These are phyloP conservation scores for Pelosia muscerda DNA, from an alignment of 2,888 invertebrate species.

Conservation along the genomic window DNA sequence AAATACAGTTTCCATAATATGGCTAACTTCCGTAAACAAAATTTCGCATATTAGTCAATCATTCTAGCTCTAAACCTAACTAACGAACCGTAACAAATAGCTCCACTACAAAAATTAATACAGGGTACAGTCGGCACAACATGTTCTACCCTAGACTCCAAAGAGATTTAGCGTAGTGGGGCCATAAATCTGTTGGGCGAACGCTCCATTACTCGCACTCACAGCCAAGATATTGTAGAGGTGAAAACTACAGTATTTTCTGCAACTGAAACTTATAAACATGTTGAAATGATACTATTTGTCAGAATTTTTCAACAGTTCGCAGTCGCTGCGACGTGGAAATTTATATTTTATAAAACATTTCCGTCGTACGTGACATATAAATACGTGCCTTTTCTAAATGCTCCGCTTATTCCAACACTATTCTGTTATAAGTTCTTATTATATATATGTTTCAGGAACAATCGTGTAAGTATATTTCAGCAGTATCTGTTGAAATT, in stretches of 20 bases:
- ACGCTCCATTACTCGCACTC: conserved; percentile 65
- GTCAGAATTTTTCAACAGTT: conserved; percentile 47
- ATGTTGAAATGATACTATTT: conserved; percentile 50
- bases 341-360: conserved; percentile 13
- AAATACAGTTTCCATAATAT: background rate
- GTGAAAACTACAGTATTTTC: conserved; percentile 53
- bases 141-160: conserved; percentile 48
- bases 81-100: conserved; percentile 33
- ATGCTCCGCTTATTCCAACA: background rate
- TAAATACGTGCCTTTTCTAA: conserved; percentile 2
- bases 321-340: background rate
- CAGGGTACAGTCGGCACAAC: conserved; percentile 44
- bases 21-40: background rate
- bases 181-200: conserved; percentile 64
- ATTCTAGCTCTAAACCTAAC: conserved; percentile 2
- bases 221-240: conserved; percentile 47
- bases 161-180: conserved; percentile 50
- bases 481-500: background rate
- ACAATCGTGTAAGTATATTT: background rate
- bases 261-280: conserved; percentile 49
- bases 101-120: conserved; percentile 43
- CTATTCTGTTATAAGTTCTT: background rate
- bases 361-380: conserved; percentile 10
- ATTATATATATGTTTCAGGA: too few species aligned
- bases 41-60: background rate